Evolutionary conservation across 2,797 vertebrate species (phyloP).

Genomic region (Hippocampus kuda): DNA sequence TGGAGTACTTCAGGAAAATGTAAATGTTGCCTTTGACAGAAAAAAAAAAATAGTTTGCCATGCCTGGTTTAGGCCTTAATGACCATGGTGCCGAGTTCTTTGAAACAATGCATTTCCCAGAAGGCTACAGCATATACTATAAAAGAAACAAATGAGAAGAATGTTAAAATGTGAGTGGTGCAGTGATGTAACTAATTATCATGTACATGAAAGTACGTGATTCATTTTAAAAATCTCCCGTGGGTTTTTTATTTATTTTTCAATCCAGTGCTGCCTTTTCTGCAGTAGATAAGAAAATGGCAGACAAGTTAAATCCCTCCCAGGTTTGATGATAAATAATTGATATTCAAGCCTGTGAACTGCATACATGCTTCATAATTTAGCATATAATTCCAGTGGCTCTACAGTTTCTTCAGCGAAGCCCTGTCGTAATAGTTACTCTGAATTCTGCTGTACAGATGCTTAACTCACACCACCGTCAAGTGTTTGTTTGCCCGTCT

Average conservation of each 20-base stretch:
- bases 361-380: constrained; percentile 58
- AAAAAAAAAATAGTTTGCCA: not conserved
- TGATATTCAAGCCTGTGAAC: constrained; percentile 52
- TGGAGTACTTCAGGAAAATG: not conserved
- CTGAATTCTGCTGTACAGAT: constrained; percentile 59
- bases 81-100: constrained; percentile 44
- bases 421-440: constrained; percentile 35
- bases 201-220: constrained; percentile 4
- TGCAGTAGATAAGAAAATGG: constrained; percentile 19
- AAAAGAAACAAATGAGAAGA: constrained; percentile 21
- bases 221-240: not conserved
- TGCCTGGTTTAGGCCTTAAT: not conserved
- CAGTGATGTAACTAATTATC: constrained; percentile 10
- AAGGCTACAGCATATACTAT: constrained; percentile 22
- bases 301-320: constrained; percentile 31
- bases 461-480: constrained; percentile 63
- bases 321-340: constrained; percentile 60
- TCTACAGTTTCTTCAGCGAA: constrained; percentile 27
- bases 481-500: constrained; percentile 68
- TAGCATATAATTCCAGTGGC: constrained; percentile 47
- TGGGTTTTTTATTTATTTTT: constrained; percentile 5
- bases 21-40: constrained; percentile 11
- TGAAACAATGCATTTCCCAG: constrained; percentile 44
- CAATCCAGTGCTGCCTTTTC: constrained; percentile 1
- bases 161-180: constrained; percentile 18